Conservation (phyloP, 2,113 vertebrate species). For the Odobenus rosmarus region DNA sequence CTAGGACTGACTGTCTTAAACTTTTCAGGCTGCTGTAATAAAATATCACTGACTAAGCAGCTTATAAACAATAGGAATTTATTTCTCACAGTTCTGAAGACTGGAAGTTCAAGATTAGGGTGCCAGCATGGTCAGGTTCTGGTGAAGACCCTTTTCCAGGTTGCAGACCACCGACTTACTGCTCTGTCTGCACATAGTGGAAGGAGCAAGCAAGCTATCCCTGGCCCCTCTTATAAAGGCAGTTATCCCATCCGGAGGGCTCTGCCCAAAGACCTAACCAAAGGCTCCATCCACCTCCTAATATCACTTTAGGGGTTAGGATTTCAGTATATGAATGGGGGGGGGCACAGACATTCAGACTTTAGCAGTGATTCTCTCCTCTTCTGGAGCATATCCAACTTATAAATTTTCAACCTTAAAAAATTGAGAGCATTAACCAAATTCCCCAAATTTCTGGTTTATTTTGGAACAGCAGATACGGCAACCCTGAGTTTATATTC, state of each 20-base stretch:
- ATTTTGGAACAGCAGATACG: background rate
- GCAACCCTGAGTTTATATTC: background rate
- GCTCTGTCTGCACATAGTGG: background rate
- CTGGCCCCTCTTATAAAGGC: background rate
- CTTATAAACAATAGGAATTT: background rate
- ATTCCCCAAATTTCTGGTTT: background rate
- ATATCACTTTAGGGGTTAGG: background rate
- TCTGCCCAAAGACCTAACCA: background rate
- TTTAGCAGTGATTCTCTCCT: background rate
- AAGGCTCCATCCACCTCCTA: background rate
- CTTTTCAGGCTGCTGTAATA: background rate
- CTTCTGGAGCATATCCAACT: background rate
- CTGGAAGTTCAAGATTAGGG: background rate
- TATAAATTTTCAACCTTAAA: background rate
- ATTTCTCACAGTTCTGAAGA: background rate
- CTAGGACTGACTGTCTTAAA: background rate
- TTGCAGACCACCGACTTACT: background rate
- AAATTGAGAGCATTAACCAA: background rate
- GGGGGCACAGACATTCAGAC: background rate
- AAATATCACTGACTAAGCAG: background rate
- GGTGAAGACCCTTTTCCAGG: background rate
- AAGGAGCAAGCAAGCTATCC: background rate
- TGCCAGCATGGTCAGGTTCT: background rate
- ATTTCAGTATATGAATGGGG: background rate
- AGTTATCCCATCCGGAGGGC: background rate